Conservation (phyloP, 2,888 invertebrate genomes). For the Agrochola circellaris region DNA sequence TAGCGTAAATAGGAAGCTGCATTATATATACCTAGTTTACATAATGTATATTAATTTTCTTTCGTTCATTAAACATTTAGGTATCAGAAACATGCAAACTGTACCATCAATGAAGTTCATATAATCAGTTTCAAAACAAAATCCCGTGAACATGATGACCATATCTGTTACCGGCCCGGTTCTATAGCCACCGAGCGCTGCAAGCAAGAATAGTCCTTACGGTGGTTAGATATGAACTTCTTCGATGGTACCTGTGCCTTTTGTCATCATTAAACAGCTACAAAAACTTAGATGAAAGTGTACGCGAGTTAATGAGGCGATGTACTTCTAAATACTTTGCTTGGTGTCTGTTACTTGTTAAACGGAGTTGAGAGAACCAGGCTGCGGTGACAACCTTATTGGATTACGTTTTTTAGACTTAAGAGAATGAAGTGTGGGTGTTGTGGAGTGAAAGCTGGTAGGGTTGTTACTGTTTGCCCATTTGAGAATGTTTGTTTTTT, state of each 20-base stretch:
- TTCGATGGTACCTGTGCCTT: too few species aligned
- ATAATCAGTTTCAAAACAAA: too few species aligned
- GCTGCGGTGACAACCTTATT: slow-evolving; percentile 60
- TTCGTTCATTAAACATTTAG: neutral
- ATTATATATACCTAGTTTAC: too few species aligned
- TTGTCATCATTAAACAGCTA: neutral
- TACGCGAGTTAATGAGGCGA: slow-evolving; percentile 42
- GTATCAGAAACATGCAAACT: neutral
- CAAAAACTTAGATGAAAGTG: slow-evolving; percentile 27
- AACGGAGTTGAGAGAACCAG: slow-evolving; percentile 27
- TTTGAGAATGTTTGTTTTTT: neutral
- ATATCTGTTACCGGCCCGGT: too few species aligned
- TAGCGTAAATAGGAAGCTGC: too few species aligned
- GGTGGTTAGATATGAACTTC: too few species aligned
- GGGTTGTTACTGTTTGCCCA: neutral
- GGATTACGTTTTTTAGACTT: slow-evolving; percentile 61
- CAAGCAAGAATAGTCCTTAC: too few species aligned
- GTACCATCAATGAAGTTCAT: too few species aligned
- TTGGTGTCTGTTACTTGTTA: slow-evolving; percentile 59
- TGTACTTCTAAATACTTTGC: slow-evolving; percentile 33
- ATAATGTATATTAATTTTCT: neutral
- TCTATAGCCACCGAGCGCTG: too few species aligned
- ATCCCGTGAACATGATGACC: too few species aligned
- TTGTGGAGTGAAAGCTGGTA: neutral
- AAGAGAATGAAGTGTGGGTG: slow-evolving; percentile 14